phyloP scores from a whole-genome alignment of 2,888 invertebrate species.

The Autographa pulchrina region DNA sequence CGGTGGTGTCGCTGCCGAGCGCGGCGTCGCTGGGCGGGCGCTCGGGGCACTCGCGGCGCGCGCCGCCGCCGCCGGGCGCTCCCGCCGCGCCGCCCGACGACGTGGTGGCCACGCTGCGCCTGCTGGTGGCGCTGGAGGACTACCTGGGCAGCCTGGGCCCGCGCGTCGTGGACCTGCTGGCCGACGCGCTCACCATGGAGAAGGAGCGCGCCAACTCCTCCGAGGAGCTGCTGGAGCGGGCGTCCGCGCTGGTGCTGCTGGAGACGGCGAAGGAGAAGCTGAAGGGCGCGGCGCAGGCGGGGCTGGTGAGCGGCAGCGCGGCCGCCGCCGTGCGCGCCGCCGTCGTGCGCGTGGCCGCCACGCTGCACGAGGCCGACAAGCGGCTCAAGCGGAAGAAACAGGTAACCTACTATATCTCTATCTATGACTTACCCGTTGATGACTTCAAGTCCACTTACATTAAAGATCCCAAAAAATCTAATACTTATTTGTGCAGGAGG shows the following conservation, averaged over 20 bases:
- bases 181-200: conserved; percentile 93
- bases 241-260: conserved; percentile 93
- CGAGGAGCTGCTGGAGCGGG: conserved; percentile 92
- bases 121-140: conserved; percentile 94
- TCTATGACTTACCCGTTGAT: too few species aligned
- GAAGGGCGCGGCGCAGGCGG: conserved; percentile 93
- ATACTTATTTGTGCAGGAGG: conserved; percentile 25
- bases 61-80: conserved; percentile 42
- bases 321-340: conserved; percentile 93
- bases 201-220: conserved; percentile 93
- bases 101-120: conserved; percentile 92
- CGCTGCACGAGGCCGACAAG: conserved; percentile 91
- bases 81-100: conserved; percentile 81
- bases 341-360: conserved; percentile 93
- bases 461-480: too few species aligned
- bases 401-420: not conserved
- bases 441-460: too few species aligned
- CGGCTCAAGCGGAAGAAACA: conserved; percentile 45
- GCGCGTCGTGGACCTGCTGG: conserved; percentile 93
- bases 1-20: conserved; percentile 71
- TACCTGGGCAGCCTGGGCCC: conserved; percentile 96
- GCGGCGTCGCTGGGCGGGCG: conserved; percentile 49
- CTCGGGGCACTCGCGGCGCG: conserved; percentile 47
- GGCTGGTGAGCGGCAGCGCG: conserved; percentile 90
- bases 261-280: conserved; percentile 96